phyloP scores from a whole-genome alignment of 92 coral and sea anemone species.

The Bergia puertoricense region DNA sequence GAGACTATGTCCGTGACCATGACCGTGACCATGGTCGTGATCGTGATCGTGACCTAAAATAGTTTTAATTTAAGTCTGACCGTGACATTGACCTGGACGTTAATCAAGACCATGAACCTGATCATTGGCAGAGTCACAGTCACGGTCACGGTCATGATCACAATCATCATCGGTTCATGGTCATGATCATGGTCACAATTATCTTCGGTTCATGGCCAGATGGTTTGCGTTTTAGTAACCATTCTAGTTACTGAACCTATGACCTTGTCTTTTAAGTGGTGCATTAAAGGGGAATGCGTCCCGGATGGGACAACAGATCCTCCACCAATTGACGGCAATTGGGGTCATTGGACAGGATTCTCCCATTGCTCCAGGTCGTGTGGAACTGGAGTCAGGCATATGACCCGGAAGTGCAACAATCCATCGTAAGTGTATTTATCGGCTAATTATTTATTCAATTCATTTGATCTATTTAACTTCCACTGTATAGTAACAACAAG shows the following conservation, averaged over 20 bases:
- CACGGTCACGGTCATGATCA: not conserved
- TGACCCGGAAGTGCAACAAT: slow-evolving; percentile 47
- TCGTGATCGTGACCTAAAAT: too few species aligned
- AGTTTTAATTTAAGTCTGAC: too few species aligned
- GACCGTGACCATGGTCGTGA: too few species aligned
- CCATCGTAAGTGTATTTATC: slow-evolving; percentile 44
- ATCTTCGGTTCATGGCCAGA: not conserved
- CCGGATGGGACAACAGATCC: slow-evolving; percentile 44
- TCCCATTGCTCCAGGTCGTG: slow-evolving; percentile 49
- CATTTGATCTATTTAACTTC: too few species aligned
- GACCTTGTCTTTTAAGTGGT: slow-evolving; percentile 38
- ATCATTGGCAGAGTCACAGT: too few species aligned
- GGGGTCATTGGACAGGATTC: slow-evolving; percentile 48
- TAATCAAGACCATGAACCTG: too few species aligned
- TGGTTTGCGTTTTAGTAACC: not conserved
- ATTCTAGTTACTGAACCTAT: too few species aligned
- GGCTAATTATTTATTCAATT: too few species aligned
- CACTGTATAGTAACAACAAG: too few species aligned
- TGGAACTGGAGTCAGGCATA: slow-evolving; percentile 51
- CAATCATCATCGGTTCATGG: not conserved
- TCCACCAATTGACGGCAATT: slow-evolving; percentile 54
- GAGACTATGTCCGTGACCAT: too few species aligned
- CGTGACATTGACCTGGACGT: too few species aligned
- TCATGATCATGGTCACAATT: not conserved
- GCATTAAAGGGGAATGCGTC: slow-evolving; percentile 47